phyloP scores from a whole-genome alignment of 1,140 invertebrate species.

The Acromyrmex echinatior region DNA sequence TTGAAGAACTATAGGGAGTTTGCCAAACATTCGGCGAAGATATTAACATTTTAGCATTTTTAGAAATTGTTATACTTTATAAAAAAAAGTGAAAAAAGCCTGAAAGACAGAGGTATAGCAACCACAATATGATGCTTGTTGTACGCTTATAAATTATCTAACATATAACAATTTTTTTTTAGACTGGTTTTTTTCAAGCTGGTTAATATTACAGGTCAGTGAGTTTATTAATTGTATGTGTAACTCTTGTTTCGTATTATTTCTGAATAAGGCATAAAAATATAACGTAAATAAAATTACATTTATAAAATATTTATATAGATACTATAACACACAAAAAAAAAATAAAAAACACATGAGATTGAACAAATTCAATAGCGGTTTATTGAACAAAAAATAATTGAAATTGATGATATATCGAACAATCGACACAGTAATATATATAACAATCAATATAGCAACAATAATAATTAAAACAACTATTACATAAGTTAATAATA shows the following conservation, averaged over 20 bases:
- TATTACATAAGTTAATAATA: not conserved
- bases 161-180: not conserved
- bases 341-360: not conserved
- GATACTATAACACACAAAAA: not conserved
- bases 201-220: not conserved
- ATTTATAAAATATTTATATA: constrained; percentile 5
- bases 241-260: not conserved
- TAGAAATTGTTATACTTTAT: not conserved
- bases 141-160: not conserved
- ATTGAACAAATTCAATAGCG: not conserved
- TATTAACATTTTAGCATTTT: not conserved
- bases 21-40: too few species aligned
- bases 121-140: not conserved
- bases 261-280: not conserved
- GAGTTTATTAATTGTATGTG: constrained; percentile 7
- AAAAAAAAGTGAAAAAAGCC: not conserved
- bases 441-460: too few species aligned
- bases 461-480: not conserved
- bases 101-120: not conserved
- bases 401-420: not conserved
- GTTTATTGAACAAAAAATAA: not conserved
- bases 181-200: not conserved
- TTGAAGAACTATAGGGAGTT: too few species aligned
- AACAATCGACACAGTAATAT: not conserved
- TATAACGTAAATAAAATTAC: not conserved